phyloP scores from a whole-genome alignment of 92 coral and sea anemone species.

The Epizoanthus ramosus region DNA sequence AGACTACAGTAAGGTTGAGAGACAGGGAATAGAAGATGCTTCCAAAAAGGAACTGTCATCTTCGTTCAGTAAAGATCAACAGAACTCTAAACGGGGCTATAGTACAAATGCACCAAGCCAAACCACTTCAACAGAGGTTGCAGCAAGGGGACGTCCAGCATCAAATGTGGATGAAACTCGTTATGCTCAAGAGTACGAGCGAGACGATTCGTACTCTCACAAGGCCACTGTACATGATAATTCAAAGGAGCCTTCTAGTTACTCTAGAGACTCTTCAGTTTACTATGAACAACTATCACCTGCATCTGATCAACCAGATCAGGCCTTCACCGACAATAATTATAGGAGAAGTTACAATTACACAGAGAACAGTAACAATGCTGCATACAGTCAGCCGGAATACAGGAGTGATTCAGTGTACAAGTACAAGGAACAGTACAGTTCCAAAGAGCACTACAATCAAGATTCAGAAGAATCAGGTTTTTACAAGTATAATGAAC shows the following conservation, averaged over 20 bases:
- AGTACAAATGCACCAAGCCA: neutral
- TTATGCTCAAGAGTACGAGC: constrained; percentile 1
- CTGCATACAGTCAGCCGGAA: constrained; percentile 44
- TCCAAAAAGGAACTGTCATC: constrained; percentile 24
- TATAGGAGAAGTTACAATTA: constrained; percentile 64
- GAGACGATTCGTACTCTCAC: constrained; percentile 22
- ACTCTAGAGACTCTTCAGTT: constrained; percentile 47
- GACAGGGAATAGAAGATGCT: neutral
- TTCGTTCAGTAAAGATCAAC: constrained; percentile 10
- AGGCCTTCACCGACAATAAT: constrained; percentile 40
- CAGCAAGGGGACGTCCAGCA: constrained; percentile 12
- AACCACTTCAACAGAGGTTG: constrained; percentile 1
- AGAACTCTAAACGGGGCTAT: constrained; percentile 11
- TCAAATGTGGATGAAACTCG: constrained; percentile 9
- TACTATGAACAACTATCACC: constrained; percentile 88
- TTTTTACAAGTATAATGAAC: constrained; percentile 16
- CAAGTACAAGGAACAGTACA: constrained; percentile 64
- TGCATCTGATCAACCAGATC: constrained; percentile 67
- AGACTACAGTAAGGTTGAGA: constrained; percentile 24
- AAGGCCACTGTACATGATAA: constrained; percentile 15
- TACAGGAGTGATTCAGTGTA: constrained; percentile 57
- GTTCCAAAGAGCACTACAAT: constrained; percentile 14
- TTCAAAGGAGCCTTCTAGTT: constrained; percentile 40
- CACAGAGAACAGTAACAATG: constrained; percentile 60
- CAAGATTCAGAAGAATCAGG: constrained; percentile 16